Conservation (phyloP, 2,888 invertebrate species). For the Andrena praecox region DNA sequence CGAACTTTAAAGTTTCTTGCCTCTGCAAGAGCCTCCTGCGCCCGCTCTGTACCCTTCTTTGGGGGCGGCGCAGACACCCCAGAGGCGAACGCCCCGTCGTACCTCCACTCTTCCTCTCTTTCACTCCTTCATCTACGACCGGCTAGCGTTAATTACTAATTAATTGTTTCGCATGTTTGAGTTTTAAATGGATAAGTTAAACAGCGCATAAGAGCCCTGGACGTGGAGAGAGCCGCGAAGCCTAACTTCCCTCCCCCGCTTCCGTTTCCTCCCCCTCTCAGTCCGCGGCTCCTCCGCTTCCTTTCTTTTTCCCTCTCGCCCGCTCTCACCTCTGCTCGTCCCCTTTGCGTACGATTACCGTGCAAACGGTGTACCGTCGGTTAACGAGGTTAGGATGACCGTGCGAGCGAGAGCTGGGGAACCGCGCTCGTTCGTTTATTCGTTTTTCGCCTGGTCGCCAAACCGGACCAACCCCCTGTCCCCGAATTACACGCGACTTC, state of each 20-base stretch:
- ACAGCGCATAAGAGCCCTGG: constrained; percentile 75
- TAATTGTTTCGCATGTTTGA: constrained; percentile 84
- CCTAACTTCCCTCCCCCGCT: constrained; percentile 45
- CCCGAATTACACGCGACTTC: constrained; percentile 17
- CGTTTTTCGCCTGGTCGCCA: constrained; percentile 76
- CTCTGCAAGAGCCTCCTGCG: constrained; percentile 72
- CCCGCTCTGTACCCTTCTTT: constrained; percentile 53
- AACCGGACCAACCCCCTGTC: constrained; percentile 45
- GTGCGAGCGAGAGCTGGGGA: constrained; percentile 64
- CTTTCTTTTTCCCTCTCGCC: constrained; percentile 8
- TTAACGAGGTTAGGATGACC: constrained; percentile 79
- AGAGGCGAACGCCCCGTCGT: constrained; percentile 64
- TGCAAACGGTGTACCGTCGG: constrained; percentile 68
- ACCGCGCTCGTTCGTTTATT: constrained; percentile 70
- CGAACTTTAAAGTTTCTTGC: constrained; percentile 84
- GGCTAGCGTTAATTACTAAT: constrained; percentile 83
- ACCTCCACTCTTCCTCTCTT: constrained; percentile 55
- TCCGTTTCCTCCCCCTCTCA: constrained; percentile 30
- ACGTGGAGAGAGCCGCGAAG: constrained; percentile 49
- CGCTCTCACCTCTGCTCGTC: constrained; percentile 12
- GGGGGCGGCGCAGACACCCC: constrained; percentile 65
- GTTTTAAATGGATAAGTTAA: constrained; percentile 83
- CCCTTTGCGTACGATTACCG: constrained; percentile 68
- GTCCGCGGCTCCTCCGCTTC: constrained; percentile 17
- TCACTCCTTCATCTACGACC: constrained; percentile 62